Percentiles rank a stretch among this genome's conserved stretches.
Conservation (phyloP, 1,140 invertebrate genomes). For the Calephelis nemesis region DNA sequence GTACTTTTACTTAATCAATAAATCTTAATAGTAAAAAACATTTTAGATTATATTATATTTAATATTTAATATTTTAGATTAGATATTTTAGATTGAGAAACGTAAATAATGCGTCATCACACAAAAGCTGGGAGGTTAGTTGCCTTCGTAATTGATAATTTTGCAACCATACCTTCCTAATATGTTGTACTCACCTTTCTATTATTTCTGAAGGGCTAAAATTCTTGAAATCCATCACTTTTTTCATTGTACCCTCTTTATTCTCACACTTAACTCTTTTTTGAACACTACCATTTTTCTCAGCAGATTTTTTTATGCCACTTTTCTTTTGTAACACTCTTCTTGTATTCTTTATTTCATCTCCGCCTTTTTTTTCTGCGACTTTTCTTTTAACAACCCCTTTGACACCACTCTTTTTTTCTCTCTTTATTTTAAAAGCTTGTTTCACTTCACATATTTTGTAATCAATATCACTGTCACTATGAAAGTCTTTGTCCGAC, state of each 20-base stretch:
- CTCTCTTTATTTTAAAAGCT: slow-evolving; percentile 3
- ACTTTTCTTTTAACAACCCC: neutral
- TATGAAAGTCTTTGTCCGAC: slow-evolving; percentile 2
- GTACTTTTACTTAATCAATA: too few relatives aligned
- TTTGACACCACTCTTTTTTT: slow-evolving; percentile 10
- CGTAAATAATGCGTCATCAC: too few relatives aligned
- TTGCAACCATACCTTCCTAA: neutral
- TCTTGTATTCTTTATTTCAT: neutral
- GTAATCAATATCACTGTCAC: slow-evolving; percentile 21
- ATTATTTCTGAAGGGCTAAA: slow-evolving; percentile 8
- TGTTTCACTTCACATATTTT: slow-evolving; percentile 10
- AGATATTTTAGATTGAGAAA: too few relatives aligned
- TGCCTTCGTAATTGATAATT: neutral
- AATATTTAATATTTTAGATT: too few relatives aligned
- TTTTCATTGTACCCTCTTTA: neutral
- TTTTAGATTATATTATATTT: too few relatives aligned
- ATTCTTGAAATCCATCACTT: slow-evolving; percentile 11
- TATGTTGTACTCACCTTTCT: neutral
- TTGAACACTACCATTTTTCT: neutral
- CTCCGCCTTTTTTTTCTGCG: neutral
- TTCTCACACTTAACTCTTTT: slow-evolving; percentile 8
- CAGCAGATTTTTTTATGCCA: neutral
- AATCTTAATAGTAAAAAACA: too few relatives aligned
- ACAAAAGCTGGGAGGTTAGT: too few relatives aligned
- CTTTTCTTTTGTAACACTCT: neutral